Conservation (phyloP, 2,113 vertebrate species). For the Ovis canadensis region DNA sequence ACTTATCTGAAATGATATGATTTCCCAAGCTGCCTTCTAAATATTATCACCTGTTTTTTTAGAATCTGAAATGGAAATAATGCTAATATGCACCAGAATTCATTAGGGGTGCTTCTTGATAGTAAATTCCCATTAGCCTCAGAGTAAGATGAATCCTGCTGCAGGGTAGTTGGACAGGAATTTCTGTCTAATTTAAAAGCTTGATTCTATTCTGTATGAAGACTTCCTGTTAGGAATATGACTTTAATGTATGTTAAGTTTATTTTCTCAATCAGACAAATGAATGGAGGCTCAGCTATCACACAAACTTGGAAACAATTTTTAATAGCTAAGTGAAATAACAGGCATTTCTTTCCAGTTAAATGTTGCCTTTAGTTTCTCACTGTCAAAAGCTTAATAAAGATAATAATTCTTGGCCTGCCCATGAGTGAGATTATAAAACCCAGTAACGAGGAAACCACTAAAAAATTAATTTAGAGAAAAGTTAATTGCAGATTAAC, state of each 20-base stretch:
- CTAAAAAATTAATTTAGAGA: slow-evolving; percentile 69
- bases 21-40: not conserved
- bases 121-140: slow-evolving; percentile 29
- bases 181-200: not conserved
- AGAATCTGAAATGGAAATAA: slow-evolving; percentile 3
- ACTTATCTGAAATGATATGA: slow-evolving; percentile 19
- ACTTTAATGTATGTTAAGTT: slow-evolving; percentile 25
- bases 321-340: slow-evolving; percentile 46
- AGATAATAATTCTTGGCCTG: slow-evolving; percentile 52
- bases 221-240: not conserved
- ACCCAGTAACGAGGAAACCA: slow-evolving; percentile 53
- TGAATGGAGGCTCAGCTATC: slow-evolving; percentile 31
- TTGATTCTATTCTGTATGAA: slow-evolving; percentile 36
- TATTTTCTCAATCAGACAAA: slow-evolving; percentile 51
- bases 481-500: slow-evolving; percentile 65
- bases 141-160: not conserved
- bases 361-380: slow-evolving; percentile 45
- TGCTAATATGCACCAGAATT: not conserved
- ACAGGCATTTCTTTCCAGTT: slow-evolving; percentile 33
- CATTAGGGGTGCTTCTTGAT: not conserved
- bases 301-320: slow-evolving; percentile 27
- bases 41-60: slow-evolving; percentile 15
- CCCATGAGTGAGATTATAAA: slow-evolving; percentile 46
- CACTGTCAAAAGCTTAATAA: slow-evolving; percentile 54
- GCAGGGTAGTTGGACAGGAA: not conserved